Percentiles rank a stretch among this genome's conserved stretches.
Evolutionary conservation across 1,140 invertebrate genomes (phyloP).

Genomic region (Drosophila orena): DNA sequence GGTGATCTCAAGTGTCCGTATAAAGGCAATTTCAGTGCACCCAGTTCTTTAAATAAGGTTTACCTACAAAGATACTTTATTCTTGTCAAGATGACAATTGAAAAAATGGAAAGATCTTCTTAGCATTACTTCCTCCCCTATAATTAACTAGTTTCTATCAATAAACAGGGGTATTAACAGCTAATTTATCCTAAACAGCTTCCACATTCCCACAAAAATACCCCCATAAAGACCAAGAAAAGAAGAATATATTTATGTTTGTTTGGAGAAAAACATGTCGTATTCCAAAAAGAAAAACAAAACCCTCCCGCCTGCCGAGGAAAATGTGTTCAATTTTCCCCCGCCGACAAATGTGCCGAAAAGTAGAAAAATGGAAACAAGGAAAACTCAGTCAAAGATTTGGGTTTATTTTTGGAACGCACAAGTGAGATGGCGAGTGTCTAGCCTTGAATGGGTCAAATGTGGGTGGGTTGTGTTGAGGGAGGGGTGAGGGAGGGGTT

Average conservation of each 20-base stretch:
- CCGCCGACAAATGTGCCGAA: constrained; percentile 45
- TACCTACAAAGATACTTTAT: no score
- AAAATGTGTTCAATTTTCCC: constrained; percentile 21
- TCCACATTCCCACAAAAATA: constrained; percentile 32
- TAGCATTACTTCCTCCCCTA: background rate
- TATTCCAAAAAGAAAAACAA: constrained; percentile 49
- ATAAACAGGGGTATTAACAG: constrained; percentile 42
- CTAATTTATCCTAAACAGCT: constrained; percentile 29
- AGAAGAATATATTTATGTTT: constrained; percentile 48
- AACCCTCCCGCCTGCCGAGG: constrained; percentile 21
- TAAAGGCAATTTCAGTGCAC: no score
- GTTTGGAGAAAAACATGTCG: constrained; percentile 57
- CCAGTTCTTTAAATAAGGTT: no score
- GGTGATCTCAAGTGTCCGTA: background rate
- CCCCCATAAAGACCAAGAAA: constrained; percentile 34
- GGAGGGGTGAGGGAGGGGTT: background rate
- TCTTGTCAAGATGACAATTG: background rate
- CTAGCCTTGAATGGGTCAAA: constrained; percentile 52
- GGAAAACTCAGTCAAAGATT: constrained; percentile 46
- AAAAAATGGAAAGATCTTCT: background rate
- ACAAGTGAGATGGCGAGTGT: constrained; percentile 1
- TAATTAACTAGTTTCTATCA: background rate
- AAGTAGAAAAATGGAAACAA: constrained; percentile 35
- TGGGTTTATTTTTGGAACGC: constrained; percentile 36
- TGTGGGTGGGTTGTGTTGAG: constrained; percentile 6